Percentiles rank a stretch among this genome's conserved stretches.
These are phyloP conservation scores for cattle (Bos taurus) DNA, from an alignment of 2,113 vertebrate species.

Conservation along the genomic window ARS-UCD2.0 NC_037357.1:135091501-135092000, in stretches of 20 bases:
- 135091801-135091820: background rate
- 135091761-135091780: rapidly evolving
- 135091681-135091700: background rate
- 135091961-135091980: background rate
- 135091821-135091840: background rate
- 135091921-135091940: rapidly evolving
- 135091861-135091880: background rate
- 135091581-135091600: rapidly evolving
- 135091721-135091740: background rate
- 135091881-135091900: background rate
- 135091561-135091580: rapidly evolving
- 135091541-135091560: rapidly evolving
- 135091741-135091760: rapidly evolving
- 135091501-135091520: background rate
- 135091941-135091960: background rate
- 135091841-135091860: rapidly evolving
- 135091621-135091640: background rate
- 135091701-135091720: background rate
- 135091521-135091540: background rate
- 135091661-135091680: background rate
- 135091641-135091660: background rate
- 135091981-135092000: background rate
- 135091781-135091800: no score
- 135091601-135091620: rapidly evolving
- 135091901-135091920: background rate